Conservation (phyloP, 2,888 invertebrate genomes). For the Lepas anatifera region DNA sequence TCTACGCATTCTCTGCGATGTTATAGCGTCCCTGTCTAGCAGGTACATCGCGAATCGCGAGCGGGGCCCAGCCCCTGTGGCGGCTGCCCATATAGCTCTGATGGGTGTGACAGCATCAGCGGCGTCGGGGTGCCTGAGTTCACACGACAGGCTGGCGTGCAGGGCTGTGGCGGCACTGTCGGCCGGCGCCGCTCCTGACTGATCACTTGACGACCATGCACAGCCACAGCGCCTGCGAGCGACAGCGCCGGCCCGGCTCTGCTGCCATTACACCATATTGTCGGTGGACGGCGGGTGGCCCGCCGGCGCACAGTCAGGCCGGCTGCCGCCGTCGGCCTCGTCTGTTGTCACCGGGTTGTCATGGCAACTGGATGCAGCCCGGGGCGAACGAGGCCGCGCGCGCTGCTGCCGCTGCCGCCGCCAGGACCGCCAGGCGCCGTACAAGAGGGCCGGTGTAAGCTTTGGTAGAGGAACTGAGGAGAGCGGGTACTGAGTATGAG, state of each 20-base stretch:
- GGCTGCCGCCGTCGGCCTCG: neutral
- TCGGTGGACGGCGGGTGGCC: neutral
- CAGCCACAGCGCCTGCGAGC: neutral
- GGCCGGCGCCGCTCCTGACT: too few relatives aligned
- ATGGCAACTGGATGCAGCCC: neutral
- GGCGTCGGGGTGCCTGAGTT: too few relatives aligned
- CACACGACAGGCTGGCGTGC: too few relatives aligned
- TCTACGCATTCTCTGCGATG: too few relatives aligned
- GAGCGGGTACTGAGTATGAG: too few relatives aligned
- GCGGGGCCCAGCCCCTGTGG: too few relatives aligned
- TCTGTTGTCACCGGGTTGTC: constrained; percentile 7
- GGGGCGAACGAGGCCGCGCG: constrained; percentile 5
- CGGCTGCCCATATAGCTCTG: too few relatives aligned
- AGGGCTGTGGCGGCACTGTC: too few relatives aligned
- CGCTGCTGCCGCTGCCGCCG: neutral
- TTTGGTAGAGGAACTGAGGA: too few relatives aligned
- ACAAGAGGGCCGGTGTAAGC: neutral
- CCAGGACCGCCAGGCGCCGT: neutral
- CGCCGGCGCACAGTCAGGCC: neutral
- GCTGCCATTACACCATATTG: neutral
- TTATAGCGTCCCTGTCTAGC: too few relatives aligned
- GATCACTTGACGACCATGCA: neutral
- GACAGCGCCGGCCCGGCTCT: neutral
- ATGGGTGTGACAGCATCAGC: too few relatives aligned
- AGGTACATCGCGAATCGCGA: too few relatives aligned